A percentile compares a stretch with the other conserved stretches of the same genome.
Evolutionary conservation across 1,140 invertebrate species (phyloP).

Genomic region (Lordiphosa stackelbergi): DNA sequence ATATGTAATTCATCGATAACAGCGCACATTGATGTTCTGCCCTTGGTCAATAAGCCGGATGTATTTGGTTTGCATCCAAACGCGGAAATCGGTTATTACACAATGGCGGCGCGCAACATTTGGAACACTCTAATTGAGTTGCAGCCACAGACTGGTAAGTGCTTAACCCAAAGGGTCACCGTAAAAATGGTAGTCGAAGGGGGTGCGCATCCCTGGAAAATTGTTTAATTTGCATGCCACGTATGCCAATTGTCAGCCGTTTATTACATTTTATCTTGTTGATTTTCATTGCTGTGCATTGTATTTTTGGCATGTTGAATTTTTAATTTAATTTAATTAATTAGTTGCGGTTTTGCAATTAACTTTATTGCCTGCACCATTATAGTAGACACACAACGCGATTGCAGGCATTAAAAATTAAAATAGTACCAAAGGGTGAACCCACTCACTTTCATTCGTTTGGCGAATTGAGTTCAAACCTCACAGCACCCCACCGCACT

Average conservation of each 20-base stretch:
- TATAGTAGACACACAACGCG: slow-evolving; percentile 55
- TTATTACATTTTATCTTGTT: slow-evolving; percentile 75
- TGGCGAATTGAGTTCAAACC: slow-evolving; percentile 48
- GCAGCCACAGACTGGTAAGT: slow-evolving; percentile 89
- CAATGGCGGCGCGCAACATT: slow-evolving; percentile 88
- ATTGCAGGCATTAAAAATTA: slow-evolving; percentile 71
- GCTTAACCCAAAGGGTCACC: slow-evolving; percentile 8
- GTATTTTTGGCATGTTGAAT: slow-evolving; percentile 72
- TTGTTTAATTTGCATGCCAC: slow-evolving; percentile 70
- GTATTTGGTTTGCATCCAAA: slow-evolving; percentile 94
- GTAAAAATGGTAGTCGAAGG: too few relatives aligned
- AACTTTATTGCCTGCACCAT: slow-evolving; percentile 77
- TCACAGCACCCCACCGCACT: slow-evolving; percentile 43
- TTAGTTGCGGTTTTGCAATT: slow-evolving; percentile 77
- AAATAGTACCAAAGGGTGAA: slow-evolving; percentile 43
- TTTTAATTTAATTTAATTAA: slow-evolving; percentile 77
- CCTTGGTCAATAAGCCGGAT: slow-evolving; percentile 87
- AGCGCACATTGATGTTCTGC: slow-evolving; percentile 83
- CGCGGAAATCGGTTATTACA: slow-evolving; percentile 95
- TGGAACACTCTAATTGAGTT: slow-evolving; percentile 90
- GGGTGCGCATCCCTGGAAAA: slow-evolving; percentile 32
- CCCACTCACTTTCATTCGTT: slow-evolving; percentile 41
- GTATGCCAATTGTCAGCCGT: slow-evolving; percentile 73
- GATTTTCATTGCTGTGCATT: slow-evolving; percentile 61
- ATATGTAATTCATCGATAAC: slow-evolving; percentile 56